Conservation (phyloP, 1,140 invertebrate genomes). For the Apolygus lucorum region DNA sequence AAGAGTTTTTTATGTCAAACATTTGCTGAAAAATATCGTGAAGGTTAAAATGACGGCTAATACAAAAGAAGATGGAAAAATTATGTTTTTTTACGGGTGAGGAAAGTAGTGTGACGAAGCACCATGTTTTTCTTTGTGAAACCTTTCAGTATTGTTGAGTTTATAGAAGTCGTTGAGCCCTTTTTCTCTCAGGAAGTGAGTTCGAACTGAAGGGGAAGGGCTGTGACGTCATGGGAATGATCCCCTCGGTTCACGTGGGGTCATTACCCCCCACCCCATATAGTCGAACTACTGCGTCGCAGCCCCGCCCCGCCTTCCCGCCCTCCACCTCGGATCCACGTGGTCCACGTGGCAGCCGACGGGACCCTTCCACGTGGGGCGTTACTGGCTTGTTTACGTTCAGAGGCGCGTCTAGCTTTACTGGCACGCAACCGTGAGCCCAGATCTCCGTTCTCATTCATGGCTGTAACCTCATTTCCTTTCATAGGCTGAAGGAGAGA, state of each 20-base stretch:
- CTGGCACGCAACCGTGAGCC: not conserved
- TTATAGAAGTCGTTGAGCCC: too few species aligned
- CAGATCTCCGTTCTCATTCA: not conserved
- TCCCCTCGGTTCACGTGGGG: constrained; percentile 1
- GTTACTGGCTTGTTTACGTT: not conserved
- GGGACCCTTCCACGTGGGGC: not conserved
- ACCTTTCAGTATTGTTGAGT: too few species aligned
- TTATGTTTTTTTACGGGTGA: too few species aligned
- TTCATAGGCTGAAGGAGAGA: not conserved
- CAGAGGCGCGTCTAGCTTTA: not conserved
- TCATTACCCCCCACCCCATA: constrained; percentile 1
- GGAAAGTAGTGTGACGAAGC: too few species aligned
- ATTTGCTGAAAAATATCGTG: too few species aligned
- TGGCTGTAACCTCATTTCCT: not conserved
- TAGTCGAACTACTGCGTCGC: not conserved
- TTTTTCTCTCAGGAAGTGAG: not conserved
- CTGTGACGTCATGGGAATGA: constrained; percentile 1
- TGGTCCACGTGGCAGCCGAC: not conserved
- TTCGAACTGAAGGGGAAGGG: not conserved
- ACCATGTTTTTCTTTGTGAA: too few species aligned
- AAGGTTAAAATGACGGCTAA: too few species aligned
- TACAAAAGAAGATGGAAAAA: too few species aligned
- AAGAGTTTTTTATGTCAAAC: too few species aligned
- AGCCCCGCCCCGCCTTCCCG: not conserved
- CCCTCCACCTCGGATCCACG: too few species aligned